Conservation (phyloP, 92 coral and sea anemone species). For the Nematostella vectensis region DNA sequence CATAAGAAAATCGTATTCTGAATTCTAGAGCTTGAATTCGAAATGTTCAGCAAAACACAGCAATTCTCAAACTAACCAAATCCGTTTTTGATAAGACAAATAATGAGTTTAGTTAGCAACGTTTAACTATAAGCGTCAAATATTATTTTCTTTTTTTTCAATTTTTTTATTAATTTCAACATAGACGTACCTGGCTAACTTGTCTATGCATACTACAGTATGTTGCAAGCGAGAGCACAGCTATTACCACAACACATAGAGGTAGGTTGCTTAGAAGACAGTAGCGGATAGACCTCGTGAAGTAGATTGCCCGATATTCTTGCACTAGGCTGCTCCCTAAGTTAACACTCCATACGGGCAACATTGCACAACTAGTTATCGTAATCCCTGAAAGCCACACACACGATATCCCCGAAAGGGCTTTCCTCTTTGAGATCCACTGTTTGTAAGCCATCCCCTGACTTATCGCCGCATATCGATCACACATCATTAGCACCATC, state of each 20-base stretch:
- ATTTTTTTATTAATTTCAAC: no score
- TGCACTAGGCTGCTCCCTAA: not conserved
- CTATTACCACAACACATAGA: not conserved
- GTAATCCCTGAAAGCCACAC: not conserved
- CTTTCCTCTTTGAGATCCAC: not conserved
- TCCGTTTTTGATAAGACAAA: no score
- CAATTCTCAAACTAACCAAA: no score
- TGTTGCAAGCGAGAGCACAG: not conserved
- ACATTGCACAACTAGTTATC: not conserved
- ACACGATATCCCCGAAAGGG: not conserved
- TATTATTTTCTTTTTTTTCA: no score
- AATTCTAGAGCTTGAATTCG: no score
- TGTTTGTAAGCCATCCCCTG: not conserved
- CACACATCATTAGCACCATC: not conserved
- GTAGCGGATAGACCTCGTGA: not conserved
- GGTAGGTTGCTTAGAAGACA: not conserved
- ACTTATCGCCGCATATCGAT: not conserved
- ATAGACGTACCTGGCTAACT: not conserved
- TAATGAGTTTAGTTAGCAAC: no score
- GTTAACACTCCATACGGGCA: not conserved
- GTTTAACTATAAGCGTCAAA: no score
- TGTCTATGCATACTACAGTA: not conserved
- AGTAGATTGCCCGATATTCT: not conserved
- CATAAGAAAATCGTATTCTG: no score
- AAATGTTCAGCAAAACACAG: no score